phyloP scores from a whole-genome alignment of 53 echinoderm and acorn worm species.

The Antedon mediterranea region DNA sequence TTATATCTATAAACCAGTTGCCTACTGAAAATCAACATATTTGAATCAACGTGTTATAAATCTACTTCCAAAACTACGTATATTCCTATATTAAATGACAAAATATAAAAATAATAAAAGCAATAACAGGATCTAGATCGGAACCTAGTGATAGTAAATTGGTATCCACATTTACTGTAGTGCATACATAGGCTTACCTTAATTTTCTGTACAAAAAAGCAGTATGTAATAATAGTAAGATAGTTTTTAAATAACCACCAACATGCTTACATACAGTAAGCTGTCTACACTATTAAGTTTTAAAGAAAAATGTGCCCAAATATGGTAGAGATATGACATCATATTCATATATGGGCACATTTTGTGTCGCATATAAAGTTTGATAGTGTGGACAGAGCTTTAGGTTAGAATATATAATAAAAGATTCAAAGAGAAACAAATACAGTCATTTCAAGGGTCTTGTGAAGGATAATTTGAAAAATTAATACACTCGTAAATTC shows the following conservation, averaged over 20 bases:
- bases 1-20: background rate
- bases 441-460: too few species aligned
- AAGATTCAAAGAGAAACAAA: too few species aligned
- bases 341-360: too few species aligned
- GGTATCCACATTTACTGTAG: background rate
- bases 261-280: background rate
- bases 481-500: too few species aligned
- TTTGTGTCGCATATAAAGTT: background rate
- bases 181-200: background rate
- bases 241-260: background rate
- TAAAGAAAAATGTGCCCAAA: too few species aligned
- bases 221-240: background rate
- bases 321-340: too few species aligned
- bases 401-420: too few species aligned
- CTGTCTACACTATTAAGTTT: too few species aligned
- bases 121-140: background rate
- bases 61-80: background rate
- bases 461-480: too few species aligned
- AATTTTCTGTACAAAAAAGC: background rate
- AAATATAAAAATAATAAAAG: background rate
- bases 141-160: background rate
- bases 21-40: background rate
- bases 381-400: too few species aligned
- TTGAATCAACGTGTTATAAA: background rate
- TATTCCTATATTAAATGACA: background rate